A percentile compares a stretch with the other conserved stretches of the same genome.
Evolutionary conservation across 2,797 vertebrate genomes (phyloP).

Genomic region (Poeciliopsis gracilis): DNA sequence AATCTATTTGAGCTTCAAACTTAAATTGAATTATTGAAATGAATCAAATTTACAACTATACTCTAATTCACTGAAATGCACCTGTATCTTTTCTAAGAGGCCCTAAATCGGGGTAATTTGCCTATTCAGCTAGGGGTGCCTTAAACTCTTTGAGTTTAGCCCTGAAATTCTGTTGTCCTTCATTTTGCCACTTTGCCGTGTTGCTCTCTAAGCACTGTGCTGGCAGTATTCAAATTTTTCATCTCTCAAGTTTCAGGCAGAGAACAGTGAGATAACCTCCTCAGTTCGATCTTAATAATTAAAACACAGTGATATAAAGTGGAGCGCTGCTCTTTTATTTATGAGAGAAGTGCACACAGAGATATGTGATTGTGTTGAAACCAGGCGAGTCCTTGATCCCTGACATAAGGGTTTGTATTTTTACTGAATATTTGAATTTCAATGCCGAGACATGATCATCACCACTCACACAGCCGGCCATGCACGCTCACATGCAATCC

Average conservation of each 20-base stretch:
- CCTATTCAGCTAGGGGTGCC: neutral
- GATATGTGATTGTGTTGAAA: slow-evolving; percentile 79
- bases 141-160: slow-evolving; percentile 18
- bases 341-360: slow-evolving; percentile 70
- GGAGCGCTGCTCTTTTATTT: slow-evolving; percentile 76
- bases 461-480: slow-evolving; percentile 56
- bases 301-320: slow-evolving; percentile 79
- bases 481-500: slow-evolving; percentile 36
- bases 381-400: slow-evolving; percentile 79
- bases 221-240: slow-evolving; percentile 67
- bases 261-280: slow-evolving; percentile 77
- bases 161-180: slow-evolving; percentile 63
- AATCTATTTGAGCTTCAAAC: neutral
- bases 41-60: neutral
- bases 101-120: neutral
- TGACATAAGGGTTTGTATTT: slow-evolving; percentile 80
- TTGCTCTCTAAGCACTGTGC: slow-evolving; percentile 64
- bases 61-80: neutral
- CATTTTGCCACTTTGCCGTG: slow-evolving; percentile 52
- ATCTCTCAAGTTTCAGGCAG: slow-evolving; percentile 57
- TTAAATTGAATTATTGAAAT: neutral
- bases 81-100: neutral
- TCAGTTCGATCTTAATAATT: slow-evolving; percentile 77
- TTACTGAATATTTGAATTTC: slow-evolving; percentile 79
- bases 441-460: slow-evolving; percentile 75